Evolutionary conservation across 2,888 invertebrate genomes (phyloP).

Genomic region (Ashinkailepas kermadecensis): DNA sequence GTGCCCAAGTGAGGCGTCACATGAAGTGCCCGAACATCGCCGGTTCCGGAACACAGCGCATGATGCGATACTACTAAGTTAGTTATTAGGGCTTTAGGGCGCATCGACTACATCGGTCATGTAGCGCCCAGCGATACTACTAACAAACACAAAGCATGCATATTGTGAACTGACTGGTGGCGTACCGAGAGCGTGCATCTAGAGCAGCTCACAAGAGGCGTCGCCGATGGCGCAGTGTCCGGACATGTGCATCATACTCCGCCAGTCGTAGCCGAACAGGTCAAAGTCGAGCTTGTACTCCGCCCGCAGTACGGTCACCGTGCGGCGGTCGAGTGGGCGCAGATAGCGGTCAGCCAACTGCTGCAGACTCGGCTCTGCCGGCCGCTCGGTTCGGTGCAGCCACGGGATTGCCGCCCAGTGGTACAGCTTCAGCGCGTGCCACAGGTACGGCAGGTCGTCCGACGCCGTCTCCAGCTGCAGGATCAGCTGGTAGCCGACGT

Average conservation of each 20-base stretch:
- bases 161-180: too few species aligned
- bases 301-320: background rate
- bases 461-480: conserved; percentile 29
- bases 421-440: background rate
- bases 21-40: too few species aligned
- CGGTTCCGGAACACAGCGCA: too few species aligned
- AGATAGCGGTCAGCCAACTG: background rate
- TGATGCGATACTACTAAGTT: too few species aligned
- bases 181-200: too few species aligned
- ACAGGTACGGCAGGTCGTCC: conserved; percentile 22
- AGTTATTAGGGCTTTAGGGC: too few species aligned
- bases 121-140: too few species aligned
- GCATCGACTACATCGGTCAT: too few species aligned
- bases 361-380: background rate
- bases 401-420: background rate
- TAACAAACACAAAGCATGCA: too few species aligned
- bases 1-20: too few species aligned
- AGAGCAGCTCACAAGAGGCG: background rate
- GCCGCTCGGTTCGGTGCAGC: background rate
- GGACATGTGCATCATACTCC: background rate
- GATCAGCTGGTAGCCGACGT: conserved; percentile 29
- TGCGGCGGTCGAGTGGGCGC: background rate
- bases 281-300: conserved; percentile 17
- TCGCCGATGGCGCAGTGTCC: background rate
- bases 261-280: conserved; percentile 14